Evolutionary conservation across 2,113 vertebrate genomes (phyloP).

Genomic region (Anolis sagrei): DNA sequence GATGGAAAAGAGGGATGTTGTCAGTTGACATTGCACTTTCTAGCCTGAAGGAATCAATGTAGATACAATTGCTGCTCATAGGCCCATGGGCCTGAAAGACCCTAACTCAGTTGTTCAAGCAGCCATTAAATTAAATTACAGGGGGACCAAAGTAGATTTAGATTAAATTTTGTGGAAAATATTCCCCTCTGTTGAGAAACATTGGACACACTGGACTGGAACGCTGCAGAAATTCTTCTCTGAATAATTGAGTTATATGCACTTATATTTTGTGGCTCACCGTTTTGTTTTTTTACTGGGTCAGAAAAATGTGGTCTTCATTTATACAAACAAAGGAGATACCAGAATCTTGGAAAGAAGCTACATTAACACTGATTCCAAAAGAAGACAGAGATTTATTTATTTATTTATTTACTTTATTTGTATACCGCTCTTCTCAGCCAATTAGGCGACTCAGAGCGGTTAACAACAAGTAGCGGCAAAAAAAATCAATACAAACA

Average conservation of each 20-base stretch:
- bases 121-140: constrained; percentile 28
- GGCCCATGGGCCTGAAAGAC: constrained; percentile 37
- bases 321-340: no score
- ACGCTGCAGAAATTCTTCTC: neutral
- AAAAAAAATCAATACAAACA: no score
- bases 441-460: no score
- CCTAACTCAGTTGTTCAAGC: constrained; percentile 26
- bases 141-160: neutral
- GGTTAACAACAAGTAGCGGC: no score
- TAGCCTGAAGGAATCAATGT: constrained; percentile 26
- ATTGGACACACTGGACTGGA: neutral
- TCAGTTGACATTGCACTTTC: constrained; percentile 12
- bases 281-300: no score
- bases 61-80: constrained; percentile 33
- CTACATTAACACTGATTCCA: no score
- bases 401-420: no score
- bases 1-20: neutral
- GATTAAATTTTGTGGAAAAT: neutral
- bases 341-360: no score
- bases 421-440: no score
- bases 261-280: no score
- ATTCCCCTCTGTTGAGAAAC: constrained; percentile 19
- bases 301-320: no score
- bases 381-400: no score
- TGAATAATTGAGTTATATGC: neutral